Conservation (phyloP, 2,797 vertebrate genomes). For the Haliaeetus albicilla region DNA sequence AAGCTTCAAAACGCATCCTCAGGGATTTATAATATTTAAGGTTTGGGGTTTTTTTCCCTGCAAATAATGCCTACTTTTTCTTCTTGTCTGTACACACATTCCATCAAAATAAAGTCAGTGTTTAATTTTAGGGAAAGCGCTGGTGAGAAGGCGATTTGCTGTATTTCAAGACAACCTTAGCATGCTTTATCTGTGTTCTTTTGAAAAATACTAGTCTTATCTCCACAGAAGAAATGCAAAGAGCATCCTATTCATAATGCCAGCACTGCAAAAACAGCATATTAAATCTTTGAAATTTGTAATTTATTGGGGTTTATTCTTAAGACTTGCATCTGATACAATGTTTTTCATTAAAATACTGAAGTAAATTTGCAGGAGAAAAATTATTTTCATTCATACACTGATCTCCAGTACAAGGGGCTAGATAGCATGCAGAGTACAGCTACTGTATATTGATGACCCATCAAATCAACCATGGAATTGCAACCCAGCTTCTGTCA, state of each 20-base stretch:
- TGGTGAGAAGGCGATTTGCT: background rate
- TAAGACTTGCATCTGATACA: background rate
- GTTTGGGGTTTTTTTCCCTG: background rate
- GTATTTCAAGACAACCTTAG: background rate
- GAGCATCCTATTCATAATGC: slow-evolving; percentile 7
- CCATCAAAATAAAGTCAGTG: background rate
- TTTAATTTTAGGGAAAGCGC: slow-evolving; percentile 20
- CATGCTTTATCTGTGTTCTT: slow-evolving; percentile 5
- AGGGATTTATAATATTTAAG: background rate
- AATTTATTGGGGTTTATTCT: slow-evolving; percentile 16
- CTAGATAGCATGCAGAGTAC: background rate
- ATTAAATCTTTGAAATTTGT: background rate
- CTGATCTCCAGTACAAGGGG: background rate
- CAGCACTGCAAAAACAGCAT: background rate
- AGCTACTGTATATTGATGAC: background rate
- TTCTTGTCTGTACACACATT: background rate
- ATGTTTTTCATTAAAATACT: slow-evolving; percentile 22
- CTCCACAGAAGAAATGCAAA: background rate
- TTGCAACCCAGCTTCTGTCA: background rate
- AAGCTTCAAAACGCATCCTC: background rate
- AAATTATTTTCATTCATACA: background rate
- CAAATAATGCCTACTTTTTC: background rate
- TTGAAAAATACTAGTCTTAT: slow-evolving; percentile 27
- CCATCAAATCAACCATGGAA: background rate
- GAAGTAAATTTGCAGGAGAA: background rate